Evolutionary conservation across 2,888 invertebrate species (phyloP).

Genomic region (Galerucella pusilla): DNA sequence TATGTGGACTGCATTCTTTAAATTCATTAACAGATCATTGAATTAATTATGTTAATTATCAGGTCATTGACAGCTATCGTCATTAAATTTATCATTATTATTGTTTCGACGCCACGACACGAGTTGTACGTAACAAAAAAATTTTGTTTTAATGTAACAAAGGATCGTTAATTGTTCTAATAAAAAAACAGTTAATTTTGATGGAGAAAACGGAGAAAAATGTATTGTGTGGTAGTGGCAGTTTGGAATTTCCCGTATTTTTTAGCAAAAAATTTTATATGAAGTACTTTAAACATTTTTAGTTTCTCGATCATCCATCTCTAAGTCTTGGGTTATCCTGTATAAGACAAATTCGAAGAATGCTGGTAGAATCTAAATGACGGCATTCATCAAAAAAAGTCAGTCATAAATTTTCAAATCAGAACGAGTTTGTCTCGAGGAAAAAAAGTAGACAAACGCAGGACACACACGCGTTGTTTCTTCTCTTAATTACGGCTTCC

Average conservation of each 20-base stretch:
- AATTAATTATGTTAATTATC: conserved; percentile 38
- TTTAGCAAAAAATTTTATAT: too few species aligned
- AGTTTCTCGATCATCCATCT: too few species aligned
- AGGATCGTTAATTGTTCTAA: not conserved
- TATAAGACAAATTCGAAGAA: too few species aligned
- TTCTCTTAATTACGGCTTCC: conserved; percentile 13
- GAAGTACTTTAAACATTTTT: too few species aligned
- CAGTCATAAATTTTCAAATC: too few species aligned
- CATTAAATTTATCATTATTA: conserved; percentile 20
- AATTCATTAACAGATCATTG: conserved; percentile 36
- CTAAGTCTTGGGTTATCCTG: too few species aligned
- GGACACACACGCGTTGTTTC: conserved; percentile 21
- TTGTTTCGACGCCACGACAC: not conserved
- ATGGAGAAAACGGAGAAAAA: too few species aligned
- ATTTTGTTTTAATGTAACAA: not conserved
- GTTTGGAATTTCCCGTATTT: too few species aligned
- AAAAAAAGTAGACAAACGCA: not conserved
- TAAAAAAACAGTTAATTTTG: too few species aligned
- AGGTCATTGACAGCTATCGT: conserved; percentile 36
- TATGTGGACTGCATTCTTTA: conserved; percentile 37
- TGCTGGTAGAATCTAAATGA: too few species aligned
- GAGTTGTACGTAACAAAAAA: not conserved
- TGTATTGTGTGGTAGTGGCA: too few species aligned
- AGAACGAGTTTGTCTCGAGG: not conserved
- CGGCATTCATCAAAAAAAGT: too few species aligned